phyloP scores from a whole-genome alignment of 2,888 invertebrate genomes.

The Proisotoma minuta region DNA sequence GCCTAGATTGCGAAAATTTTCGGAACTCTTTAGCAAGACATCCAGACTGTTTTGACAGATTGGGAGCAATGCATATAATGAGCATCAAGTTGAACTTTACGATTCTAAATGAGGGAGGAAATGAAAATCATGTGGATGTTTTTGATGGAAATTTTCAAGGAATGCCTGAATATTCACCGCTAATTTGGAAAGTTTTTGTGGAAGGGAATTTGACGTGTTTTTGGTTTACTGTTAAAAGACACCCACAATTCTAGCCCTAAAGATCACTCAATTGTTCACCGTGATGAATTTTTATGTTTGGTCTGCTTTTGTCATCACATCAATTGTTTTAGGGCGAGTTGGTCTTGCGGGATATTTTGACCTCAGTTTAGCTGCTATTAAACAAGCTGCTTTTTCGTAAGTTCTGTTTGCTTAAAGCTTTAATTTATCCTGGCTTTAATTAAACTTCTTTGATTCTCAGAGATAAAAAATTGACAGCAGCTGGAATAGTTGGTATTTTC shows the following conservation, averaged over 20 bases:
- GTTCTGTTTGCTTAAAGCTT: background rate
- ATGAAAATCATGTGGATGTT: too few relatives aligned
- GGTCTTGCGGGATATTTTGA: background rate
- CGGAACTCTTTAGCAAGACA: too few relatives aligned
- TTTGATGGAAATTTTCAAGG: too few relatives aligned
- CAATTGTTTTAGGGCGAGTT: background rate
- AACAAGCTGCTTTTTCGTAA: background rate
- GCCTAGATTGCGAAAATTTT: too few relatives aligned
- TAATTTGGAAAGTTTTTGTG: too few relatives aligned
- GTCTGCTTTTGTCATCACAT: background rate
- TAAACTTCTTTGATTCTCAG: background rate
- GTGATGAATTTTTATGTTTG: background rate
- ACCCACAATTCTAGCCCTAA: background rate
- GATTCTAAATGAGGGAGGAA: too few relatives aligned
- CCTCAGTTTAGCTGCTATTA: background rate
- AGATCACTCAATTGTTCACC: background rate
- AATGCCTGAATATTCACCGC: too few relatives aligned
- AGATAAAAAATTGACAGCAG: background rate
- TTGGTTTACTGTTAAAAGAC: background rate
- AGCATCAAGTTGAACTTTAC: too few relatives aligned
- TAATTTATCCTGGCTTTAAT: background rate
- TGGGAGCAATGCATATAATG: too few relatives aligned
- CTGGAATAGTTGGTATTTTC: background rate
- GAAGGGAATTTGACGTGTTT: background rate
- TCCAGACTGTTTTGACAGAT: too few relatives aligned